These are phyloP conservation scores for Camponotus floridanus DNA, from an alignment of 1,140 invertebrate genomes.

Conservation along the genomic window DNA sequence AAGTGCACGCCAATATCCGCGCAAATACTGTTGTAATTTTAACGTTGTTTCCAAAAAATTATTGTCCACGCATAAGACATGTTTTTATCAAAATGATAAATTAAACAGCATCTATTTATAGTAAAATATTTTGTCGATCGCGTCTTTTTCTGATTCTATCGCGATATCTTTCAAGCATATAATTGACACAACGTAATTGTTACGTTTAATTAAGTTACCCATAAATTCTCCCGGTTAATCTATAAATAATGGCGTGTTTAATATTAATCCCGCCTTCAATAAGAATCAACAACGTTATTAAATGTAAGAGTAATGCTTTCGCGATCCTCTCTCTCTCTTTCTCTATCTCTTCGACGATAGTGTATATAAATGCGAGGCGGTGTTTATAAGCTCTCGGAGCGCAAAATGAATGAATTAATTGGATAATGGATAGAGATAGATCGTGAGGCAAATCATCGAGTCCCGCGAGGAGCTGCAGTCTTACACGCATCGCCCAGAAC, in stretches of 20 bases:
- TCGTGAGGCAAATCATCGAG: conserved; percentile 50
- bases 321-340: conserved; percentile 5
- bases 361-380: background rate
- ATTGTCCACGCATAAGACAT: background rate
- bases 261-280: conserved; percentile 50
- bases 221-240: conserved; percentile 15
- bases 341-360: background rate
- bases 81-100: background rate
- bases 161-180: background rate
- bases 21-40: background rate
- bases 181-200: background rate
- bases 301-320: conserved; percentile 40
- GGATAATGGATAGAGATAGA: conserved; percentile 32
- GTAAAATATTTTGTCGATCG: background rate
- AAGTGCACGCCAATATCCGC: background rate
- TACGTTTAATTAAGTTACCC: conserved; percentile 34
- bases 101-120: background rate
- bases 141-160: background rate
- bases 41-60: background rate
- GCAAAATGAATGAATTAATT: conserved; percentile 49
- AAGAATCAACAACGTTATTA: conserved; percentile 46
- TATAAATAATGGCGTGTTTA: conserved; percentile 27
- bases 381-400: conserved; percentile 5
- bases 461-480: background rate
- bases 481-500: conserved; percentile 22